Evolutionary conservation across 2,113 vertebrate species (phyloP).

Genomic region (Esox niger): DNA sequence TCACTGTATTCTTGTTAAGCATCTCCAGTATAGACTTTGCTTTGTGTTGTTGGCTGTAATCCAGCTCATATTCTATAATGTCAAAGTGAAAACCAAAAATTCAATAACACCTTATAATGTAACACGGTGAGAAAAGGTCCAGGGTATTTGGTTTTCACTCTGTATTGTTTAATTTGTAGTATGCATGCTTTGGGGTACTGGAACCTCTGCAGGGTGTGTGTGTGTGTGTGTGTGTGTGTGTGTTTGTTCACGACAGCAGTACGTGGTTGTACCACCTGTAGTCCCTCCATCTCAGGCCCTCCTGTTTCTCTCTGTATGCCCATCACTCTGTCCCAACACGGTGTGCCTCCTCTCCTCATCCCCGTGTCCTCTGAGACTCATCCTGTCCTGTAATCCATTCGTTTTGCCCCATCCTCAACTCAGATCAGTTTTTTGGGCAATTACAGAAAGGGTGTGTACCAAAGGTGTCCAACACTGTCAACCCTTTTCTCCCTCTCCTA

Average conservation of each 20-base stretch:
- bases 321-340: constrained; percentile 8
- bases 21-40: no score
- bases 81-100: no score
- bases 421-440: constrained; percentile 47
- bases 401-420: constrained; percentile 22
- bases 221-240: constrained; percentile 11
- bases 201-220: constrained; percentile 19
- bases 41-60: no score
- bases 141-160: no score
- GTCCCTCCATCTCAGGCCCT: not conserved
- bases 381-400: constrained; percentile 3
- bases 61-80: no score
- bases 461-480: constrained; percentile 65
- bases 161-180: no score
- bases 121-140: no score
- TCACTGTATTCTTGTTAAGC: no score
- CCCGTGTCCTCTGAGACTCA: not conserved
- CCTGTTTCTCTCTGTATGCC: not conserved
- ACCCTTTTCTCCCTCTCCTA: not conserved
- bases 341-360: not conserved
- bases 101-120: no score
- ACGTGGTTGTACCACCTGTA: constrained; percentile 40
- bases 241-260: not conserved
- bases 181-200: not conserved
- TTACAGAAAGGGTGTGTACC: constrained; percentile 52